Base-by-base conservation (phyloP, 2,888 invertebrate species). In the Ischnus inquisitorius region DNA sequence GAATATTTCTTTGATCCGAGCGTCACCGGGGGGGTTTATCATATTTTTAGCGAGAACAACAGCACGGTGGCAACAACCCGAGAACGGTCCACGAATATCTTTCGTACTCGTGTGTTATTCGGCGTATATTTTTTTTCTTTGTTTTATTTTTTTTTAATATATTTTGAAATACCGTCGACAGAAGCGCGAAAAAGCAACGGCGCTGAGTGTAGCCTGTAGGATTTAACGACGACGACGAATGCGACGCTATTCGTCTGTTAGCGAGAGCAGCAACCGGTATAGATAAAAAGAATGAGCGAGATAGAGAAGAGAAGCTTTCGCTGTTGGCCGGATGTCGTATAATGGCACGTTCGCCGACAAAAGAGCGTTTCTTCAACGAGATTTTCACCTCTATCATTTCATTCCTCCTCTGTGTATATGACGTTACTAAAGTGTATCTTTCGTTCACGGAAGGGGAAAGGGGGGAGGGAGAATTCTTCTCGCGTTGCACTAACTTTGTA, bases 291-390 rank as follows among this genome's bases (percentile, higher is more conserved):
- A 46, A 41, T 28, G 60, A 43, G 65, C 57, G 54, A 64, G 74
- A 65, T 14, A 19, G 43, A 71, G 65, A 43, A 68, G 68, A 28
- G 43, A 64, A 46, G 41, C 39, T 78, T 79, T 74, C 77, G 67
- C 85, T 86, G 84, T 57, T 88, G 89, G 88, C 90, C 90, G 90
- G 88, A 91, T 90, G 88, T 90, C 89, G 89, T 90, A 87, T 87
- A 90, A 90, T 88, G 89, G 89, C 87, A 87, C 69, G 77, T 86
- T 78, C 84, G 88, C 87, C 90, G 89, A 90, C 90, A 90, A 90
- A 90, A 90, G 89, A 79, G 85, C 83, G 80, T 81, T 83, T 85
- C 82, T 77, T 76, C 84, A 79, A 76, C 48, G 78, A 76, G 80
- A 87, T 87, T 87, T 87, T 87, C 87, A 86, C 85, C 86, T 85